Percentiles rank a stretch among this genome's conserved stretches.
phyloP scores from a whole-genome alignment of 2,113 vertebrate species.

The Dipodomys spectabilis region DNA sequence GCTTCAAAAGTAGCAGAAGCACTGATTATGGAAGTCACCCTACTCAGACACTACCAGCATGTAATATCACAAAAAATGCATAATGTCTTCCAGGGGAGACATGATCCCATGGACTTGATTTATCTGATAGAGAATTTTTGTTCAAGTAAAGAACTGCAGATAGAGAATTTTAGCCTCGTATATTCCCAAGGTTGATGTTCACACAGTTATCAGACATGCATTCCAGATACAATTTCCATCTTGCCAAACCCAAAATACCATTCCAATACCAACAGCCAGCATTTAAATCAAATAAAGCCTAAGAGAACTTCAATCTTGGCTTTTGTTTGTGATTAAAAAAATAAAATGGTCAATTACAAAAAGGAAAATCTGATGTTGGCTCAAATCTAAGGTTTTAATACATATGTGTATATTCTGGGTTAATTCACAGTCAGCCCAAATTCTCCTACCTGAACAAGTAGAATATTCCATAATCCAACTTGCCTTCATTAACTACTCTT shows the following conservation, averaged over 20 bases:
- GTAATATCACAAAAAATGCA: neutral
- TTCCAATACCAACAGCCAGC: neutral
- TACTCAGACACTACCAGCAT: neutral
- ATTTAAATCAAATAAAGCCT: neutral
- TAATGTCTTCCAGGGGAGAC: neutral
- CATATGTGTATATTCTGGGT: neutral
- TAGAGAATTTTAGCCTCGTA: constrained; percentile 8
- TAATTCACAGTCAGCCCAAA: neutral
- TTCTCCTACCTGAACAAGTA: neutral
- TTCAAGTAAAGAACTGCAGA: neutral
- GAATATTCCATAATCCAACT: neutral
- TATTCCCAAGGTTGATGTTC: neutral
- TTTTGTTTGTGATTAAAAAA: neutral
- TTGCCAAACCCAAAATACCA: constrained; percentile 21
- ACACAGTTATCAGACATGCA: neutral
- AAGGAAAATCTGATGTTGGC: constrained; percentile 2
- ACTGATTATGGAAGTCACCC: neutral
- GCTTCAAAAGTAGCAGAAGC: neutral
- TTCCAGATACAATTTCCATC: constrained; percentile 31
- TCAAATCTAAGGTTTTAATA: neutral
- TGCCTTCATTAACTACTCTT: neutral
- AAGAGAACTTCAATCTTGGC: neutral
- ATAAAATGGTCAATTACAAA: constrained; percentile 24
- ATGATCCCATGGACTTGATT: neutral
- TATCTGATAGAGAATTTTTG: neutral